Evolutionary conservation across 53 echinoderm and acorn worm genomes (phyloP).

Genomic region (Echinometra lucunter): DNA sequence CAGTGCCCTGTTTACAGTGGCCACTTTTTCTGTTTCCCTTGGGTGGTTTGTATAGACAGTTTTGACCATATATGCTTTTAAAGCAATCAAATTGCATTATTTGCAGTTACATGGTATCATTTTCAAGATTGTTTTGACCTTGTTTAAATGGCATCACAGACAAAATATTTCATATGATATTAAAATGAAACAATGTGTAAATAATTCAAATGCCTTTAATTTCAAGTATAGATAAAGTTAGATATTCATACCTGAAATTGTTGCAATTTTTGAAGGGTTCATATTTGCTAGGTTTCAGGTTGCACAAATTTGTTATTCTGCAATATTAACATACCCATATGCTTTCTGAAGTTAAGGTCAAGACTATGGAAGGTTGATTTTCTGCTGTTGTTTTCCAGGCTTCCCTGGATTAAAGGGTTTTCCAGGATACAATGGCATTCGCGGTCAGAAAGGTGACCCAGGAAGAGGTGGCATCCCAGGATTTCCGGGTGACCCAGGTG

Average conservation of each 20-base stretch:
- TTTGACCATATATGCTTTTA: background rate
- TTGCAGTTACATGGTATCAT: background rate
- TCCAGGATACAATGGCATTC: constrained; percentile 70
- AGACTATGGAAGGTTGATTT: background rate
- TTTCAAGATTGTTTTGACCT: background rate
- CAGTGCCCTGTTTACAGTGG: too few species aligned
- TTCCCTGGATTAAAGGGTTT: constrained; percentile 68
- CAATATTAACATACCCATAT: too few species aligned
- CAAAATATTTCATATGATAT: background rate
- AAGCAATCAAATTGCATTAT: background rate
- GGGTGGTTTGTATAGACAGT: too few species aligned
- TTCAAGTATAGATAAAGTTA: too few species aligned
- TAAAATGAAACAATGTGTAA: background rate
- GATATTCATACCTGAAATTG: too few species aligned
- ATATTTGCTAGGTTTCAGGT: too few species aligned
- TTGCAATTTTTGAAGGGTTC: too few species aligned
- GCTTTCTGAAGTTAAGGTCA: too few species aligned
- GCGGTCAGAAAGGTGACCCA: constrained; percentile 62
- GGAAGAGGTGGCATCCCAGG: constrained; percentile 58
- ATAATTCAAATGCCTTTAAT: too few species aligned
- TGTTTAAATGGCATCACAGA: too few species aligned
- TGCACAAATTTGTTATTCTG: too few species aligned
- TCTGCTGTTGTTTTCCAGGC: background rate
- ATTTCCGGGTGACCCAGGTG: constrained; percentile 2
- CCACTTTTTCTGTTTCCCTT: too few species aligned